Conservation (phyloP, 2,113 vertebrate genomes). For the Connochaetes taurinus region DNA sequence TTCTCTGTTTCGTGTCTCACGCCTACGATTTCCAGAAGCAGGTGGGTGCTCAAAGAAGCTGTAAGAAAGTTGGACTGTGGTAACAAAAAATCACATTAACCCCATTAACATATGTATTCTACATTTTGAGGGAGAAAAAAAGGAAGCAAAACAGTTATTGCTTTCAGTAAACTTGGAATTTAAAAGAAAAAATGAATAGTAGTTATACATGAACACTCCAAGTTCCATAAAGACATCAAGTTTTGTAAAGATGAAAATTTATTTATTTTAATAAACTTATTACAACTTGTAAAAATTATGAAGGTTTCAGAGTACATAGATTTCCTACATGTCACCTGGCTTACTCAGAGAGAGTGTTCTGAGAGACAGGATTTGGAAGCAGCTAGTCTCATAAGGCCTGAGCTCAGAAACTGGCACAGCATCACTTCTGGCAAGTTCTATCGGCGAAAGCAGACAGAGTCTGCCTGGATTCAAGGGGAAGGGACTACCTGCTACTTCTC, state of each 20-base stretch:
- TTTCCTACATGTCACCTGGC: neutral
- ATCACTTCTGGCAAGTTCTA: neutral
- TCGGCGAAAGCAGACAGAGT: neutral
- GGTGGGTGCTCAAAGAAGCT: neutral
- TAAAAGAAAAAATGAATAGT: neutral
- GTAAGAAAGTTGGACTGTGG: neutral
- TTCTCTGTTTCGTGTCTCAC: neutral
- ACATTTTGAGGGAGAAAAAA: neutral
- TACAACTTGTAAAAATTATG: neutral
- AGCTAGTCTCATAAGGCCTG: neutral
- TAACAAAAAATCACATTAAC: neutral
- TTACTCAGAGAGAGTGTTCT: neutral
- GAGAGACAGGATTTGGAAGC: neutral
- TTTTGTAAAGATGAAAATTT: neutral
- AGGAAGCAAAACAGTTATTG: neutral
- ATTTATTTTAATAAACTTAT: neutral
- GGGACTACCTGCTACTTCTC: neutral
- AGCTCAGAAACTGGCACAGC: neutral
- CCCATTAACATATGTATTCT: neutral
- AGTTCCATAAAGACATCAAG: neutral
- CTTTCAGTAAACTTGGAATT: neutral
- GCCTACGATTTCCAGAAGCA: neutral
- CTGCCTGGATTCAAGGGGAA: neutral
- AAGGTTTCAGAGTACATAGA: neutral
- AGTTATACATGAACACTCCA: neutral